Evolutionary conservation across 1,140 invertebrate species (phyloP), one percentile per base, ranked within the genome.

Genomic region (Tetragnatha versicolor): DNA sequence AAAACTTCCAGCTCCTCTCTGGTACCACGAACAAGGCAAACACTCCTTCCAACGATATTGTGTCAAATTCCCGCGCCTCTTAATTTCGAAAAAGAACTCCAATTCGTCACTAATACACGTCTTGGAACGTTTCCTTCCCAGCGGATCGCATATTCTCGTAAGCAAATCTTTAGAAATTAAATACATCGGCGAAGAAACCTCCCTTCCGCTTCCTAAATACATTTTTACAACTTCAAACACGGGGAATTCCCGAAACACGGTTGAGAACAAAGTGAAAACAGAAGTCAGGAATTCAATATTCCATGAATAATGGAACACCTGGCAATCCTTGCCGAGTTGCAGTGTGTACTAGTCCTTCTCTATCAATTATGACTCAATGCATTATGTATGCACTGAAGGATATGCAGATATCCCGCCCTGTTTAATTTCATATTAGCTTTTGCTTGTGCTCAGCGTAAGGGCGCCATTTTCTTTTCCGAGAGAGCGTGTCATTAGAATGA

Each of bases 151-250:
- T 63, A 25, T 10, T 31, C 63, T 47, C 31, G 25, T 42, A 66
- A 42, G 35, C 10, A 14, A 22, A 49, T 17, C 35, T 25, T 25
- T n/a, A 29, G 35, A 70, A 70, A 70, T 70, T 70, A 70, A 70
- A 70, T 27, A 51, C 68, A 25, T 53, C 66, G 17, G 17, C 20
- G 17, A 53, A 55, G 47, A 20, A 25, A 25, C 27, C 10, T 53
- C 17, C 33, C 14, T 27, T 49, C 20, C 35, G n/a, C 45, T 55
- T 55, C 25, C 68, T 53, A 70, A 70, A 70, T 70, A 70, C 47
- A 53, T 70, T 70, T 70, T 55, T 70, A 51, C 68, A 70, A 53
- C 49, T 70, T 70, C 68, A 70, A 70, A 70, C 51, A 55, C 31
- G 27, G 42, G 1, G n/a, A n/a, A n/a, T 22, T 66, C 37, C 33